phyloP scores from a whole-genome alignment of 2,113 vertebrate species.

The Papio anubis region DNA sequence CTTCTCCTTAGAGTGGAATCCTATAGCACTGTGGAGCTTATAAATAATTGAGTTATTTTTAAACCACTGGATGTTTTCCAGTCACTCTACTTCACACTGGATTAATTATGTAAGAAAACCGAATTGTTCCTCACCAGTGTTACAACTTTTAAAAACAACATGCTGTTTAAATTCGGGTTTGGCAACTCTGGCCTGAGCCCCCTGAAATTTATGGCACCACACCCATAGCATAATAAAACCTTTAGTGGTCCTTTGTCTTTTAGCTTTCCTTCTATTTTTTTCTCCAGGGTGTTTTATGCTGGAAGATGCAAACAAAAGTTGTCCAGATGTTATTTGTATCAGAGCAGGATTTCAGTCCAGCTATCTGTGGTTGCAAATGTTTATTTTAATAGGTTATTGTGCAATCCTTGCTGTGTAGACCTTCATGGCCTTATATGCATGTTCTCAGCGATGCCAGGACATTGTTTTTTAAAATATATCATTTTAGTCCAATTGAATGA shows the following conservation, averaged over 20 bases:
- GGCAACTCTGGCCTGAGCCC: conserved; percentile 87
- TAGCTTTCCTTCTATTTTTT: conserved; percentile 87
- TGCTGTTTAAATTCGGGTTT: conserved; percentile 92
- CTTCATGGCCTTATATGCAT: conserved; percentile 85
- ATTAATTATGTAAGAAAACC: conserved; percentile 92
- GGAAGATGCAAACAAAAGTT: conserved; percentile 92
- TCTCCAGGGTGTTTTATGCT: conserved; percentile 90
- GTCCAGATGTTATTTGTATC: conserved; percentile 92
- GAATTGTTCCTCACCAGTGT: conserved; percentile 89
- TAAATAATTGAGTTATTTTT: conserved; percentile 90
- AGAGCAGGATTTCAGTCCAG: conserved; percentile 88
- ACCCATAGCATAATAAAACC: conserved; percentile 91
- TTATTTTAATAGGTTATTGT: conserved; percentile 91
- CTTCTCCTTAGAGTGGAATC: conserved; percentile 84
- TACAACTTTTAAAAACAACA: conserved; percentile 90
- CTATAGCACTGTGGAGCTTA: conserved; percentile 84
- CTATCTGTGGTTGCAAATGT: conserved; percentile 91
- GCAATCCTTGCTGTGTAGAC: conserved; percentile 86
- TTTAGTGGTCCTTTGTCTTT: conserved; percentile 91
- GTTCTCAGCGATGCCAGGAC: conserved; percentile 83
- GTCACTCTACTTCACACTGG: conserved; percentile 88
- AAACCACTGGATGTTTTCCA: conserved; percentile 87
- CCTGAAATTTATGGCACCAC: conserved; percentile 90
- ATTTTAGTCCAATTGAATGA: conserved; percentile 76
- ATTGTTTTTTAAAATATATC: conserved; percentile 84